These are phyloP conservation scores for Megaceryle torquata DNA, from an alignment of 2,113 vertebrate species.

Conservation along the genomic window DNA sequence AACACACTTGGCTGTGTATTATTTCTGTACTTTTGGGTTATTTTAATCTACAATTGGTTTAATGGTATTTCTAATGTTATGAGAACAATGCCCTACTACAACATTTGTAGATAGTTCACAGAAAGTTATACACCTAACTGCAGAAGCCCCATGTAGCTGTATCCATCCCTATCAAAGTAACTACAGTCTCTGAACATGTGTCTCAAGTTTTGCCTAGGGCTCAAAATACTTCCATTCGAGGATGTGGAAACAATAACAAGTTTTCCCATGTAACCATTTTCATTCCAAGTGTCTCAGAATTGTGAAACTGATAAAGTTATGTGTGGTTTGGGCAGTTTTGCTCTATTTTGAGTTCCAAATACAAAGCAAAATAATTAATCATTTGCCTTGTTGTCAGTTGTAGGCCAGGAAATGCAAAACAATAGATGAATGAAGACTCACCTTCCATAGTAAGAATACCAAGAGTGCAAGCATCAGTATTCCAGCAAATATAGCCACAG, in stretches of 20 bases:
- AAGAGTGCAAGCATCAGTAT: conserved; percentile 89
- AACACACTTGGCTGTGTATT: neutral
- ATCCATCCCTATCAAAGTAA: neutral
- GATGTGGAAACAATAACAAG: neutral
- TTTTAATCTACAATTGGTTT: neutral
- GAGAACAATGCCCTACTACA: neutral
- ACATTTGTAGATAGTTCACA: neutral
- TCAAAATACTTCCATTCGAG: neutral
- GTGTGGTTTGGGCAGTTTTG: neutral
- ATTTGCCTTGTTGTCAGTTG: neutral
- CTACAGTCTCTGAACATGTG: neutral
- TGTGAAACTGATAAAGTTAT: neutral
- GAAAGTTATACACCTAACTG: neutral
- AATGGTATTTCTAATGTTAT: neutral
- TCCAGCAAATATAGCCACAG: conserved; percentile 88
- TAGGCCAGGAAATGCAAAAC: neutral
- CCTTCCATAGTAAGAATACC: conserved; percentile 95
- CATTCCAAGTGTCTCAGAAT: neutral
- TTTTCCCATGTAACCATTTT: neutral
- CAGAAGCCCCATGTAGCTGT: neutral
- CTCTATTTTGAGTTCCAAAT: neutral
- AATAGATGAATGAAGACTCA: conserved; percentile 66
- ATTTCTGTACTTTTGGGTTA: neutral
- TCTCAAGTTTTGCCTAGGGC: neutral
- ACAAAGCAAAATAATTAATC: neutral